phyloP scores from a whole-genome alignment of 2,113 vertebrate genomes.

The Trogon melanurus region DNA sequence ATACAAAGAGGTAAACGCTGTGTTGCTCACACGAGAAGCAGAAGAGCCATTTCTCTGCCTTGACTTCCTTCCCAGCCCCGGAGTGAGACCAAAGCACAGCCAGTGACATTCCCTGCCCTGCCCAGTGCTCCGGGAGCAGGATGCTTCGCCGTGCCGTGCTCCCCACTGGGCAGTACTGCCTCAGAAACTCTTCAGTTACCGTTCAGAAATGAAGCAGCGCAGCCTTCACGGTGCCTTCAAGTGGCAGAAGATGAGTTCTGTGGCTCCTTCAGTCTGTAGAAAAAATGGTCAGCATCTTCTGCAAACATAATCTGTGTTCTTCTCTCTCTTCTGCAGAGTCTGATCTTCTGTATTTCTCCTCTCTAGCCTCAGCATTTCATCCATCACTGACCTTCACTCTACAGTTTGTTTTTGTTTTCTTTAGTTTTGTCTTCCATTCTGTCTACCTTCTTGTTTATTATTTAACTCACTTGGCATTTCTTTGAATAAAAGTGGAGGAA shows the following conservation, averaged over 20 bases:
- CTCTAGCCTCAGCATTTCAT: background rate
- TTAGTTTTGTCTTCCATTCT: background rate
- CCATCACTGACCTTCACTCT: background rate
- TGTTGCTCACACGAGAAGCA: background rate
- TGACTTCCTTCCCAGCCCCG: background rate
- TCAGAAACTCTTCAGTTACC: no score
- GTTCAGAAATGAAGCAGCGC: background rate
- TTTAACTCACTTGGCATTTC: background rate
- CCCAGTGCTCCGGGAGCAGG: accelerated
- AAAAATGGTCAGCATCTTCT: background rate
- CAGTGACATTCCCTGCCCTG: accelerated
- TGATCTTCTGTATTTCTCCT: background rate
- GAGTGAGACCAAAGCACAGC: background rate
- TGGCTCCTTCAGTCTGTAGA: background rate
- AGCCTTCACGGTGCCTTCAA: background rate
- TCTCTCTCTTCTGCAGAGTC: background rate
- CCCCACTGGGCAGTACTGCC: accelerated
- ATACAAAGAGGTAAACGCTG: accelerated
- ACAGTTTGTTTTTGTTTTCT: background rate
- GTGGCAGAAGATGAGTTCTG: background rate
- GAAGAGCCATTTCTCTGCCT: background rate
- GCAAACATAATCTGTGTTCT: background rate
- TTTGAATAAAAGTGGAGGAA: background rate
- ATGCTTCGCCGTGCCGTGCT: background rate
- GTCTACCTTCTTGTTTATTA: background rate